Percentiles rank a stretch among this genome's conserved stretches.
phyloP scores from a whole-genome alignment of 2,113 vertebrate genomes.

The Oreochromis spilurus region DNA sequence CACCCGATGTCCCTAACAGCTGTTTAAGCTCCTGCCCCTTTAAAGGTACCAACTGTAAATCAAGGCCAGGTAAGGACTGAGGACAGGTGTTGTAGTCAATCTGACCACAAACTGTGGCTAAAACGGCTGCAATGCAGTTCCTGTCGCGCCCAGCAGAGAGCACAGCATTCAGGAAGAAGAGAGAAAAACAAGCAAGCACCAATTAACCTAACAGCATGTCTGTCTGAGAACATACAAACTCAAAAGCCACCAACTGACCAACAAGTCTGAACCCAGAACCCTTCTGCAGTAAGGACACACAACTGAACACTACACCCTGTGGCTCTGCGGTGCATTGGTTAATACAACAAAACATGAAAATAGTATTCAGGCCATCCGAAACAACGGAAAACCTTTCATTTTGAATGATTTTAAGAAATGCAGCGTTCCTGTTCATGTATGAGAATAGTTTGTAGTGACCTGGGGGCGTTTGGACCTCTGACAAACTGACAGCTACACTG shows the following conservation, averaged over 20 bases:
- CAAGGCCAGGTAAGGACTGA: background rate
- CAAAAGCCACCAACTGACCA: background rate
- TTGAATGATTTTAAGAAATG: background rate
- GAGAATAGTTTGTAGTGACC: background rate
- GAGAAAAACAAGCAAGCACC: background rate
- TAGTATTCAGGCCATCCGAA: background rate
- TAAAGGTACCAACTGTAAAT: background rate
- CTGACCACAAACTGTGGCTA: background rate
- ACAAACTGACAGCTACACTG: background rate
- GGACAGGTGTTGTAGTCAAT: background rate
- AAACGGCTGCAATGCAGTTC: background rate
- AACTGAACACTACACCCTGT: rapidly evolving
- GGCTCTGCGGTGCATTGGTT: background rate
- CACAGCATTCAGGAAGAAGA: background rate
- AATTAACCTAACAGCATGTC: background rate
- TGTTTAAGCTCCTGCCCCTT: background rate
- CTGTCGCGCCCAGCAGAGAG: background rate
- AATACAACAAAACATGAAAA: background rate
- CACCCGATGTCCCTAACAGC: rapidly evolving
- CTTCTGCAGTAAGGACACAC: background rate
- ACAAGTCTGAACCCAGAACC: background rate
- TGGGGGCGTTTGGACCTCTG: background rate
- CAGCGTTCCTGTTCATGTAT: background rate
- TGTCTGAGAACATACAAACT: background rate
- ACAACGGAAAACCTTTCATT: background rate